Base-by-base conservation (phyloP, 30 jellyfish, hydroid and myxozoan species). In the Hydractinia symbiolongicarpus region DNA sequence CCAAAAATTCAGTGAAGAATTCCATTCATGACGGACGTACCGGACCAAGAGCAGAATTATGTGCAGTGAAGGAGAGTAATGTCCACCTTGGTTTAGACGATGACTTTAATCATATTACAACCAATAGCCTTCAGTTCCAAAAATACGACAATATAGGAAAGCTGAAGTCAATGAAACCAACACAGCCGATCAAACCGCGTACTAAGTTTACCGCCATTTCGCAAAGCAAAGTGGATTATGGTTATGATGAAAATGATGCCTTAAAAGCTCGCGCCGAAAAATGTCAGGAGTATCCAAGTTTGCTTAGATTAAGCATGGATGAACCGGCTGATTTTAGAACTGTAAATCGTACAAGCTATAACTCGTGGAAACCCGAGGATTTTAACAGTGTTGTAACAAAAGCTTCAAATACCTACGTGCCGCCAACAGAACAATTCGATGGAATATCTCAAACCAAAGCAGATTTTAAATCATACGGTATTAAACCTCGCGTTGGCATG, bases 401-500 rank as follows among this genome's bases (percentile, higher is more conserved):
- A n/a, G 6, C 74, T 44, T n/a, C 19, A 64, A 88, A 83, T 55
- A 50, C 76, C 51, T 84, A 89, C 86, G 74, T 82, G 9, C 86
- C 95, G 15, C 91, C 96, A 40, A 89, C 79, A 67, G 88, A 84
- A 55, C 71, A 70, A 67, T 84, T 89, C 14, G 91, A 83, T 21
- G 81, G 90, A 9, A 70, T 4, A n/a, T 83, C 96, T 9, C 85
- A 73, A 53, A 83, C 79, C 83, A 90, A 79, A 10, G 82, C 83
- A 14, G 96, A 83, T 55, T 89, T 83, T 79, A 73, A 74, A 58
- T 49, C 72, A 56, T 87, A 79, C 82, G 78, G 69, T 5, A 81
- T 71, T 15, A 76, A 79, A 16, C 84, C 82, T 13, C 89, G 85
- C 9, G 71, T 60, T 13, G 83, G 70, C 15, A 49, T 79, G 9